phyloP scores from a whole-genome alignment of 2,797 vertebrate species.

The Enteromius treurensis region DNA sequence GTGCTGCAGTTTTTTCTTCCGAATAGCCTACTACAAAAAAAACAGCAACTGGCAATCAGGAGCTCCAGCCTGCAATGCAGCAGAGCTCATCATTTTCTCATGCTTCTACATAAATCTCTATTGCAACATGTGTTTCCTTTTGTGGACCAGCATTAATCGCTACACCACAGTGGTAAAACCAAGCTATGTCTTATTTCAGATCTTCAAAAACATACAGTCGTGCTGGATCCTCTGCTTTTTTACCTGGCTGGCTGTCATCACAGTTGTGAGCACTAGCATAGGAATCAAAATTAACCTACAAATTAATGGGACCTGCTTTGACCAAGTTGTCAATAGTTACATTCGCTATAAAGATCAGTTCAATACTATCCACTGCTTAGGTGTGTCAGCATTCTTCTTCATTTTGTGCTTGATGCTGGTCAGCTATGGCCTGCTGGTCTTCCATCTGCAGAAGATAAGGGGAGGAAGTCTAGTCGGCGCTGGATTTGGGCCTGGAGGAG shows the following conservation, averaged over 20 bases:
- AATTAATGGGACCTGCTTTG: constrained; percentile 36
- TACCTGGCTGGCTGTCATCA: constrained; percentile 46
- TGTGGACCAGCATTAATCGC: constrained; percentile 61
- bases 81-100: constrained; percentile 16
- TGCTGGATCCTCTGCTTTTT: constrained; percentile 43
- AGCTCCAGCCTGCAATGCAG: neutral
- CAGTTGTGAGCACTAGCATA: neutral
- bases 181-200: neutral
- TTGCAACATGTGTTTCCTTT: constrained; percentile 59
- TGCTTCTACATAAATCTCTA: constrained; percentile 61
- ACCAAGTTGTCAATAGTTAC: constrained; percentile 42
- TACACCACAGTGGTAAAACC: constrained; percentile 56
- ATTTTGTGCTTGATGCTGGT: constrained; percentile 54
- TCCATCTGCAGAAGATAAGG: constrained; percentile 55
- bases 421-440: constrained; percentile 53
- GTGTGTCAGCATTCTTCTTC: constrained; percentile 48
- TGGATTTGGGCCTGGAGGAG: constrained; percentile 43
- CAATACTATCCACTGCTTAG: neutral
- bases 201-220: constrained; percentile 35
- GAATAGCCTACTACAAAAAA: constrained; percentile 34
- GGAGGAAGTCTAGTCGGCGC: constrained; percentile 44
- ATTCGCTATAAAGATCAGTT: neutral
- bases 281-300: neutral
- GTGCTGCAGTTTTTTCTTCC: constrained; percentile 57
- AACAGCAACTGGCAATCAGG: constrained; percentile 15